Evolutionary conservation across 1,140 invertebrate species (phyloP).

Genomic region (Eriosoma lanigerum): DNA sequence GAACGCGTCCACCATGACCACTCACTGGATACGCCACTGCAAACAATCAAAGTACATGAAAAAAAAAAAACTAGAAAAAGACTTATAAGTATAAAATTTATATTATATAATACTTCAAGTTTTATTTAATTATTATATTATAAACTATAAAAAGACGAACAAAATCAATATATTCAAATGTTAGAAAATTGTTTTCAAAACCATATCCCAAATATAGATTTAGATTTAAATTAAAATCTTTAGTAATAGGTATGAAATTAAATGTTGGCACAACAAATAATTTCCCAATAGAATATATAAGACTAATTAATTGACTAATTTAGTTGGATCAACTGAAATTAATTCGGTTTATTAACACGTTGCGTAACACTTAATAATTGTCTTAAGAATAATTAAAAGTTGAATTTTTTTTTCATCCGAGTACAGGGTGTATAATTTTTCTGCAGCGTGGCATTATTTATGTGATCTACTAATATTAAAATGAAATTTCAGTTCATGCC

Average conservation of each 20-base stretch:
- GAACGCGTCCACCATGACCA: too few relatives aligned
- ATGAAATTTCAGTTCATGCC: neutral
- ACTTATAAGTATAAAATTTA: too few relatives aligned
- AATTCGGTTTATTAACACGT: neutral
- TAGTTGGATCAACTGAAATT: neutral
- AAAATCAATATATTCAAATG: too few relatives aligned
- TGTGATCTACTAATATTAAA: neutral
- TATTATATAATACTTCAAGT: too few relatives aligned
- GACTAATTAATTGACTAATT: neutral
- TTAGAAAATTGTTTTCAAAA: too few relatives aligned
- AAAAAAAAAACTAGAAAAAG: too few relatives aligned
- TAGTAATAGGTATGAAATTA: neutral
- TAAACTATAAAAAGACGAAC: too few relatives aligned
- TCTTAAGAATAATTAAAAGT: conserved; percentile 8
- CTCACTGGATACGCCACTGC: too few relatives aligned
- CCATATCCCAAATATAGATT: neutral
- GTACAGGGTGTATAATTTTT: conserved; percentile 1
- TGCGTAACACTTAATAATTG: neutral
- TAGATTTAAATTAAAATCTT: neutral
- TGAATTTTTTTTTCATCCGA: neutral
- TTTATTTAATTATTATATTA: too few relatives aligned
- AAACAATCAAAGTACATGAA: too few relatives aligned
- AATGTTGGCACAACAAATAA: neutral
- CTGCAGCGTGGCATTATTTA: neutral
- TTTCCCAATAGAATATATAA: neutral